Conservation (phyloP, 2,888 invertebrate species). For the Alloplasta piceator region DNA sequence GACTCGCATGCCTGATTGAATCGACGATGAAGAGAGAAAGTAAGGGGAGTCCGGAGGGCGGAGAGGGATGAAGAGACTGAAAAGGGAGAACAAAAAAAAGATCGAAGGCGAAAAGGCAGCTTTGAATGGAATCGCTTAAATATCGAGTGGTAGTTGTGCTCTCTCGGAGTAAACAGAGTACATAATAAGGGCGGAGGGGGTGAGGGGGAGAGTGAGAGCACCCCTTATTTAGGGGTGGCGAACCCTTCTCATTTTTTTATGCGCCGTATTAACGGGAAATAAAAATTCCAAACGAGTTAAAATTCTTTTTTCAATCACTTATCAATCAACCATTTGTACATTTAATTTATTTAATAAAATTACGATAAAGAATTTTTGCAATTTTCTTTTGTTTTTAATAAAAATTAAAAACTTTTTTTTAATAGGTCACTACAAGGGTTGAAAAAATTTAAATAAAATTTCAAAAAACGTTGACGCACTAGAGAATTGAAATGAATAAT, state of each 20-base stretch:
- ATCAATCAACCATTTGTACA: slow-evolving; percentile 8
- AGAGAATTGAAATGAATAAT: no score
- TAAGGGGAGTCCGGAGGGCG: slow-evolving; percentile 31
- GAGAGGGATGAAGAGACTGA: slow-evolving; percentile 24
- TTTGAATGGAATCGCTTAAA: slow-evolving; percentile 66
- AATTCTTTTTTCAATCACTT: slow-evolving; percentile 15
- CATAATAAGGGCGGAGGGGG: slow-evolving; percentile 10
- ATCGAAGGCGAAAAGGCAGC: slow-evolving; percentile 52
- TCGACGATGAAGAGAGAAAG: slow-evolving; percentile 57
- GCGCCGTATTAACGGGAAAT: slow-evolving; percentile 32
- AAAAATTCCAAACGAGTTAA: slow-evolving; percentile 21
- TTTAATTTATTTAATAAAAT: background rate
- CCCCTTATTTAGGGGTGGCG: slow-evolving; percentile 48
- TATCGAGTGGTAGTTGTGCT: slow-evolving; percentile 64
- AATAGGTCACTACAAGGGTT: no score
- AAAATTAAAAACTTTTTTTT: no score
- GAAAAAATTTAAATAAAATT: no score
- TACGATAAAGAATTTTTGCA: background rate
- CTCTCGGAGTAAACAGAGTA: slow-evolving; percentile 57
- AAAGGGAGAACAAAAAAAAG: slow-evolving; percentile 47
- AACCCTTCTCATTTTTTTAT: slow-evolving; percentile 55
- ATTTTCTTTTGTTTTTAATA: background rate
- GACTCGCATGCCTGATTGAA: slow-evolving; percentile 62
- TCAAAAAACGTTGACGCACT: no score
- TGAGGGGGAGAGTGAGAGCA: slow-evolving; percentile 25